Conservation (phyloP, 2,888 invertebrate genomes). For the Amorpha juglandis region DNA sequence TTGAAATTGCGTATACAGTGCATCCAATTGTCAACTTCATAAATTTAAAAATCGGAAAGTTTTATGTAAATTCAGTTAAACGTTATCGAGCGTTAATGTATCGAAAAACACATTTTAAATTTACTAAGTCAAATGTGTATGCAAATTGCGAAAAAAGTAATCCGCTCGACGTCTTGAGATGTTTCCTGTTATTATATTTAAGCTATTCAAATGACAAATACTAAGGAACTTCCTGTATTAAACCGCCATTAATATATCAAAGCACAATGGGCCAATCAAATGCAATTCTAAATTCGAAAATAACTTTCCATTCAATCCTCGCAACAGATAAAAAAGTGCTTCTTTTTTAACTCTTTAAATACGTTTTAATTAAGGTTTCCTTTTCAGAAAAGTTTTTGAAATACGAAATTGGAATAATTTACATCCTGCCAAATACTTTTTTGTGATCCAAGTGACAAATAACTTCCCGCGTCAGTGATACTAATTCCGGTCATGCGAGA, state of each 20-base stretch:
- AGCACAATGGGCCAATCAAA: constrained; percentile 21
- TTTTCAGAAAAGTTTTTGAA: neutral
- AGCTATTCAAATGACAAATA: neutral
- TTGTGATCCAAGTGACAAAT: neutral
- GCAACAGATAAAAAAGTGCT: neutral
- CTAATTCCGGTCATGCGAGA: constrained; percentile 3
- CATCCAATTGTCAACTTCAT: no score
- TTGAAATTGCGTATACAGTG: no score
- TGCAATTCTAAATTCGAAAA: constrained; percentile 24
- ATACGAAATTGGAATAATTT: neutral
- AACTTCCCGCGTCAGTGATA: neutral
- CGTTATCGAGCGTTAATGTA: no score
- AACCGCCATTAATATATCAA: constrained; percentile 16
- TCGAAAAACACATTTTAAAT: neutral
- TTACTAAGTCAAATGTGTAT: neutral
- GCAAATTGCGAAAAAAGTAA: neutral
- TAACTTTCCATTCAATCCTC: neutral
- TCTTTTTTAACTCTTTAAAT: neutral
- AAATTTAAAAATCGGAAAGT: no score
- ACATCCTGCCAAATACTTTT: neutral
- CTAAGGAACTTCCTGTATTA: constrained; percentile 1
- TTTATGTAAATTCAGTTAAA: no score
- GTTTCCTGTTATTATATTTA: constrained; percentile 21
- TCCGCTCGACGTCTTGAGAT: constrained; percentile 7
- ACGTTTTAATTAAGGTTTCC: neutral